Evolutionary conservation across 2,113 vertebrate species (phyloP).

Genomic region (Chitala chitala): DNA sequence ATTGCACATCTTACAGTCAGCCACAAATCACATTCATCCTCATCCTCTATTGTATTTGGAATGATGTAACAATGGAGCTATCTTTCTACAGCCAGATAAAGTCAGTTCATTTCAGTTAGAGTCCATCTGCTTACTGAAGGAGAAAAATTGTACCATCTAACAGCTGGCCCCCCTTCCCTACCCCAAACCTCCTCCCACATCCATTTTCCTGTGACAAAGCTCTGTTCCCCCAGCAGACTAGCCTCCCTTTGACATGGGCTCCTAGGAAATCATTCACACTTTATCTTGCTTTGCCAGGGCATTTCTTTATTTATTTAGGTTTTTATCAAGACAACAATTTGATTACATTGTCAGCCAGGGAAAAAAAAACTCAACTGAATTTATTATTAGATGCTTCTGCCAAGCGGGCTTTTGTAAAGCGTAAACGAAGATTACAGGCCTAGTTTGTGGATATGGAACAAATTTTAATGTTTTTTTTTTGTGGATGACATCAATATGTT

Average conservation of each 20-base stretch:
- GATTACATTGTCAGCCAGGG: conserved; percentile 48
- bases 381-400: conserved; percentile 73
- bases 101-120: conserved; percentile 3
- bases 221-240: conserved; percentile 55
- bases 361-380: conserved; percentile 69
- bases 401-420: conserved; percentile 65
- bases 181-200: no score
- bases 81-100: conserved; percentile 13
- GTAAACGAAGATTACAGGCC: conserved; percentile 75
- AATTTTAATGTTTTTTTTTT: conserved; percentile 76
- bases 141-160: conserved; percentile 7
- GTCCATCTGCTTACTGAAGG: not conserved
- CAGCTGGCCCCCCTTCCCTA: no score
- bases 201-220: conserved; percentile 59
- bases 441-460: conserved; percentile 66
- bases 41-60: not conserved
- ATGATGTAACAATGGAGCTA: conserved; percentile 9
- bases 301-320: conserved; percentile 11
- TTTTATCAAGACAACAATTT: conserved; percentile 65
- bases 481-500: conserved; percentile 65
- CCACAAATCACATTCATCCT: conserved; percentile 3
- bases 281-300: conserved; percentile 63
- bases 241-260: conserved; percentile 66
- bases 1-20: not conserved
- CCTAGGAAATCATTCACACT: conserved; percentile 69